Evolutionary conservation across 2,797 vertebrate species (phyloP), one percentile per base, ranked within the genome.

Genomic region (Phoxinus dragarum): DNA sequence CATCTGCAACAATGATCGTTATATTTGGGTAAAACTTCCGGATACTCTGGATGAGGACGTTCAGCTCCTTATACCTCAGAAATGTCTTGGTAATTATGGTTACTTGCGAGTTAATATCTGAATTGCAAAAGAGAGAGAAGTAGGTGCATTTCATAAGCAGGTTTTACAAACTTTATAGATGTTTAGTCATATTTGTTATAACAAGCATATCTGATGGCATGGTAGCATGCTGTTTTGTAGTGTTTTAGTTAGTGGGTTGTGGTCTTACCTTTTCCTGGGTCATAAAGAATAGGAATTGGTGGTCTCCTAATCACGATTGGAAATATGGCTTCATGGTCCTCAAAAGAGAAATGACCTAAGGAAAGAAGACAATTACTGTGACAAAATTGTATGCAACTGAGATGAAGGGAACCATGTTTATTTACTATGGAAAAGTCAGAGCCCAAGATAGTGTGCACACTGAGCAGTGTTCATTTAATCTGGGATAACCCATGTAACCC

Each of bases 101-200:
- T 14, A 96, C 95, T 9, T 94, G 87, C 38, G 93, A 90, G 79
- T 84, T 93, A 81, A 96, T 91, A 73, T 94, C 95, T 95, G 88
- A 49, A 81, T 23, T 23, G 87, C 2, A 12, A 23, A 8, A 17
- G 47, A 47, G 38, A 67, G n/a, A 47, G 1, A 54, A 59, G 23
- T 7, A 64, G 9, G 19, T 31, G 31, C n/a, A 16, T 61, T 34
- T 80, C 5, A 8, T 78, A 34, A 27, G 5, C 12, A 44, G 72
- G 31, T 21, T 34, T 75, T 21, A 72, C 40, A 27, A 27, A 17
- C n/a, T 27, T 34, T 66, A 34, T 66, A 34, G 64, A 66, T 8
- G 14, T 66, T 17, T 66, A 12, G 1, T 27, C 34, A 59, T 59
- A 59, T 59, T 59, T 59, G 56, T 34, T 17, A 64, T 16, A 64